Percentiles rank a stretch among this genome's conserved stretches.
Evolutionary conservation across 2,888 invertebrate genomes (phyloP).

Genomic region (Scaptomyza cyrtandrae): DNA sequence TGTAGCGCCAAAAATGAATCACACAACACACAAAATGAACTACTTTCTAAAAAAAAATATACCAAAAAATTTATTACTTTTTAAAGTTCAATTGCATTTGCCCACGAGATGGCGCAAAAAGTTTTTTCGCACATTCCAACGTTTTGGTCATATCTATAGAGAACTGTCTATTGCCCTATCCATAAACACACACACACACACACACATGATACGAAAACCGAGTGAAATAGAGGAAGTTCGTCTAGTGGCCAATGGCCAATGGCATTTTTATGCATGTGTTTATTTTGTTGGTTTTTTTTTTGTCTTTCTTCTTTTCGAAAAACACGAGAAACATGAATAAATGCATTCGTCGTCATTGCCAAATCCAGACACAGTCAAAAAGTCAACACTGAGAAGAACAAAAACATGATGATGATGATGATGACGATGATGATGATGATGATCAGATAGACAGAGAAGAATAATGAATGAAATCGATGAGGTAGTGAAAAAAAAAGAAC

Average conservation of each 20-base stretch:
- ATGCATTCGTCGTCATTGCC: constrained; percentile 58
- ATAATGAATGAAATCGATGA: not conserved
- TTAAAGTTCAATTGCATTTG: constrained; percentile 40
- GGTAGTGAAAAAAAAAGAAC: no score
- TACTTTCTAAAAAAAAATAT: constrained; percentile 12
- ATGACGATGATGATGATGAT: not conserved
- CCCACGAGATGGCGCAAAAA: constrained; percentile 15
- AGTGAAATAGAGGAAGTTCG: constrained; percentile 54
- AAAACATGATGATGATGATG: not conserved
- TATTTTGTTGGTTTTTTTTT: constrained; percentile 55
- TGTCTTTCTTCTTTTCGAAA: constrained; percentile 45
- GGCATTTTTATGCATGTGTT: constrained; percentile 58
- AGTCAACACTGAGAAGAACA: constrained; percentile 16
- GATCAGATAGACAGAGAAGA: not conserved
- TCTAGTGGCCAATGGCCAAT: constrained; percentile 46
- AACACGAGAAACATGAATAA: constrained; percentile 37
- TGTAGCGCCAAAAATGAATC: not conserved
- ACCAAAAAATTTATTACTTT: constrained; percentile 18
- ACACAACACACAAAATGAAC: not conserved
- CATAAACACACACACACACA: not conserved
- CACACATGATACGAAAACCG: constrained; percentile 7
- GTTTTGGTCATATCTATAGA: constrained; percentile 32
- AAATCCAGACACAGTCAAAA: constrained; percentile 49
- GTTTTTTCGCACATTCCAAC: constrained; percentile 35
- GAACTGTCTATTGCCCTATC: constrained; percentile 36